These are phyloP conservation scores for Aphidius ervi DNA, from an alignment of 1,140 invertebrate species.

Conservation along the genomic window DNA sequence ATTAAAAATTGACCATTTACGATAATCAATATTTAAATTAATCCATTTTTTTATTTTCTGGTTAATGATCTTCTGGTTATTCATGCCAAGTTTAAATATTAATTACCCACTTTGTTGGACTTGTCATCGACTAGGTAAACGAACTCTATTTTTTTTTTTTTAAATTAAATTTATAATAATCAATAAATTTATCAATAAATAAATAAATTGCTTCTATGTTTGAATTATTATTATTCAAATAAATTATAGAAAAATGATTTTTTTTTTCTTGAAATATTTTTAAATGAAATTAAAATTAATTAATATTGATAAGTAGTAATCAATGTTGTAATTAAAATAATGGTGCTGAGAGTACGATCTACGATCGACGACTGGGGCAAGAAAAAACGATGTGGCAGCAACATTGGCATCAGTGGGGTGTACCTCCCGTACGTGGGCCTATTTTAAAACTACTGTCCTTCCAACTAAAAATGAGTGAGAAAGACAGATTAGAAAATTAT, in stretches of 20 bases:
- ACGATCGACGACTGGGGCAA: conserved; percentile 44
- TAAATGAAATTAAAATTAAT: too few species aligned
- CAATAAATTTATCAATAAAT: neutral
- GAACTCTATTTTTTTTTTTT: neutral
- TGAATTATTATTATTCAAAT: too few species aligned
- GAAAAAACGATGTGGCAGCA: conserved; percentile 30
- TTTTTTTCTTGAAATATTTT: neutral
- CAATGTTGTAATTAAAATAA: too few species aligned
- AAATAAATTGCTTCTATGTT: too few species aligned
- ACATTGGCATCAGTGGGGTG: conserved; percentile 32
- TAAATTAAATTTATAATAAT: too few species aligned
- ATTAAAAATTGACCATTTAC: neutral
- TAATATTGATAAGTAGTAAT: too few species aligned
- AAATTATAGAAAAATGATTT: neutral
- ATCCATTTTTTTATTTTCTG: conserved; percentile 5
- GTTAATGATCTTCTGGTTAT: conserved; percentile 11
- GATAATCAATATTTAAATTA: conserved; percentile 5
- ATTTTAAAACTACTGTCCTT: conserved; percentile 52
- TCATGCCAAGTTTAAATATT: conserved; percentile 17
- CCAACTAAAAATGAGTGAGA: conserved; percentile 28
- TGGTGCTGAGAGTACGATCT: conserved; percentile 36
- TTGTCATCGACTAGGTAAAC: too few species aligned
- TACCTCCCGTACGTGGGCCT: conserved; percentile 31
- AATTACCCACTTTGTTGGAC: neutral
- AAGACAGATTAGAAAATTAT: conserved; percentile 6